Evolutionary conservation across 64 coral and sea anemone genomes (phyloP).

Genomic region (Pachyseris speciosa): DNA sequence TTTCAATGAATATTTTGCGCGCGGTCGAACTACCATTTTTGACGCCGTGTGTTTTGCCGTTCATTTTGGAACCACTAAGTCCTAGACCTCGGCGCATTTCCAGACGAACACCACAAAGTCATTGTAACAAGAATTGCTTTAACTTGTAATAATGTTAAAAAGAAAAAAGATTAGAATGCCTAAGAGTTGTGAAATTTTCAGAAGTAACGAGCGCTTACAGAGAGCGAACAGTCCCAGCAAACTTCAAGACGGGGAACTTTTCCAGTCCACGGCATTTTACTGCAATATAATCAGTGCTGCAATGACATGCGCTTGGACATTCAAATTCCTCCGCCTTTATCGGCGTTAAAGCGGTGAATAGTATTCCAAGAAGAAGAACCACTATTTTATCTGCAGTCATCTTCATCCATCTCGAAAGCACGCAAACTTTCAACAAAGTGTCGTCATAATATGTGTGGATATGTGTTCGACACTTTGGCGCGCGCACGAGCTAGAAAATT

Average conservation of each 20-base stretch:
- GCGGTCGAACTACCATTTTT: no score
- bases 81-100: no score
- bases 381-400: neutral
- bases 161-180: neutral
- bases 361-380: neutral
- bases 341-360: neutral
- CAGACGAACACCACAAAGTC: no score
- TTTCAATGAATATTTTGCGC: no score
- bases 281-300: neutral
- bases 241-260: neutral
- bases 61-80: no score
- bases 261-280: slow-evolving; percentile 8
- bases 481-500: neutral
- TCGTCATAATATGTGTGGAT: slow-evolving; percentile 14
- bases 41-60: no score
- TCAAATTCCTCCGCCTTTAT: neutral
- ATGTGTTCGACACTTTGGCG: neutral
- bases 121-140: no score
- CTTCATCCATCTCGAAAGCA: no score
- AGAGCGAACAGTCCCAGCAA: neutral
- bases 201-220: neutral
- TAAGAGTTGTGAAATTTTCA: neutral
- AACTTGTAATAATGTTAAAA: no score
- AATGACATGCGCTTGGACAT: slow-evolving; percentile 6
- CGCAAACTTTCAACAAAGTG: neutral